Evolutionary conservation across 1,140 invertebrate species (phyloP).

Genomic region (Trichogramma pretiosum): DNA sequence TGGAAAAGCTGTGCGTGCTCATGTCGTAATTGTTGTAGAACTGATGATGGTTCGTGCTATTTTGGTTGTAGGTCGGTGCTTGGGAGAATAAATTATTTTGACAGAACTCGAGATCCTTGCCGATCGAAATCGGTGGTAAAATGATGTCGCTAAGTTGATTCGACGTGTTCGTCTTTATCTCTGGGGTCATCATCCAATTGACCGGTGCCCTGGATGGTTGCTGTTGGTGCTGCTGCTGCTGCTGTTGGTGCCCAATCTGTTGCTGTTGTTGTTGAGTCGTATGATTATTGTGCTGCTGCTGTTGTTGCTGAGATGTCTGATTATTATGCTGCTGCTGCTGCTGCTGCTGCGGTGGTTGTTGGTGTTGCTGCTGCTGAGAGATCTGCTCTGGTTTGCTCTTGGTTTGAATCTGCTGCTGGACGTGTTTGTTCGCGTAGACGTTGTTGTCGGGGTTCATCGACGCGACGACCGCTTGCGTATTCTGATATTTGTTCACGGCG

Average conservation of each 20-base stretch:
- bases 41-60: conserved; percentile 36
- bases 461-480: conserved; percentile 20
- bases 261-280: conserved; percentile 21
- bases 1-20: conserved; percentile 34
- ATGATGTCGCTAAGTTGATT: conserved; percentile 37
- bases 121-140: conserved; percentile 40
- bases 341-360: not conserved
- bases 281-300: conserved; percentile 13
- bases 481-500: conserved; percentile 38
- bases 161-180: conserved; percentile 40
- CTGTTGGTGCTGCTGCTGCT: conserved; percentile 27
- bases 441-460: conserved; percentile 25
- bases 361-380: not conserved
- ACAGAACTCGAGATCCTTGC: conserved; percentile 42
- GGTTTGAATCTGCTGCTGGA: conserved; percentile 11
- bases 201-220: conserved; percentile 42
- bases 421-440: conserved; percentile 21
- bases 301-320: conserved; percentile 13
- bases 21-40: conserved; percentile 45
- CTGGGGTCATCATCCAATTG: conserved; percentile 58
- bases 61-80: conserved; percentile 38
- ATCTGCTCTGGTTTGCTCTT: not conserved
- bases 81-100: conserved; percentile 43
- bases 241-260: conserved; percentile 22
- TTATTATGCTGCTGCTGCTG: conserved; percentile 14